These are phyloP conservation scores for Brachionus sp. DNA, from an alignment of 1,140 invertebrate genomes.

Conservation along the genomic window DNA sequence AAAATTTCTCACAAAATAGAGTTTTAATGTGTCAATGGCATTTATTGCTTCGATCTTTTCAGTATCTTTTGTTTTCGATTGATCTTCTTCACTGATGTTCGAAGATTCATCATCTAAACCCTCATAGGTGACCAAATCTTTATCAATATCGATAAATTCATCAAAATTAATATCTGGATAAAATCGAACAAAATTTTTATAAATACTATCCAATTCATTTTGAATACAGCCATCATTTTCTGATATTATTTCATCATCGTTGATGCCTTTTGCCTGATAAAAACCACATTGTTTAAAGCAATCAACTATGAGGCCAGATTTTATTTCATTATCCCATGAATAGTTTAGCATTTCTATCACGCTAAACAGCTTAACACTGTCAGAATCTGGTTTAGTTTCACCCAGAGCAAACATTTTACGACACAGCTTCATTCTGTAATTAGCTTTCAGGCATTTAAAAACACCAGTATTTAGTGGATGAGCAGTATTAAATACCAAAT, in stretches of 20 bases:
- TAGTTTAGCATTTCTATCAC: conserved; percentile 10
- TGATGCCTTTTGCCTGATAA: conserved; percentile 1
- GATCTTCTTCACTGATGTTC: background rate
- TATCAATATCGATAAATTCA: background rate
- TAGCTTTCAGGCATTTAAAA: background rate
- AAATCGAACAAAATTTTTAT: background rate
- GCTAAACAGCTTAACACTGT: background rate
- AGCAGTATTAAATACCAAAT: background rate
- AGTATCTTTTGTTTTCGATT: background rate
- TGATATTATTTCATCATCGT: background rate
- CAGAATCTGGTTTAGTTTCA: background rate
- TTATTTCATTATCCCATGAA: conserved; percentile 17
- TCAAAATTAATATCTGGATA: background rate
- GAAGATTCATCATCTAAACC: background rate
- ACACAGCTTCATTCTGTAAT: conserved; percentile 22
- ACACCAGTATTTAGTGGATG: background rate
- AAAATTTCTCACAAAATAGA: conserved; percentile 22
- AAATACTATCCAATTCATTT: background rate
- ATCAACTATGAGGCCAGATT: background rate
- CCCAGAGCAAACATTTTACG: background rate
- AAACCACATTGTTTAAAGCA: conserved; percentile 7
- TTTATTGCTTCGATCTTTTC: conserved; percentile 19
- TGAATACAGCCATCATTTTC: background rate
- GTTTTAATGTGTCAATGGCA: background rate
- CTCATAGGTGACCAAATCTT: background rate